Evolutionary conservation across 2,113 vertebrate species (phyloP).

Genomic region (Nothocercus nigrocapillus): DNA sequence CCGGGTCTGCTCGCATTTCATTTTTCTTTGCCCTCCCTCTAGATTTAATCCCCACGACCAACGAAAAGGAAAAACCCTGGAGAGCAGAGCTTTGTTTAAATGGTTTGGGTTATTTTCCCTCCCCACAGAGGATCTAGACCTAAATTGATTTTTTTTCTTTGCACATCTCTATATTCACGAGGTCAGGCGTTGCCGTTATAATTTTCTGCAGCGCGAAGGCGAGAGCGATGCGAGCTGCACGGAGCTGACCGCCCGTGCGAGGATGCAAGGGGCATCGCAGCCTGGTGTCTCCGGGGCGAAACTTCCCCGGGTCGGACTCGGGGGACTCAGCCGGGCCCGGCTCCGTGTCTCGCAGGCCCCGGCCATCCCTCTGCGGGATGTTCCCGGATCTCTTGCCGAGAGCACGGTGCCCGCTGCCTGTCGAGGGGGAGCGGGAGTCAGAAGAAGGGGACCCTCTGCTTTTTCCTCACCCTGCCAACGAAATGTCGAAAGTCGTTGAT

Average conservation of each 20-base stretch:
- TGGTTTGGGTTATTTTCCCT: conserved; percentile 39
- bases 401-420: neutral
- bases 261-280: neutral
- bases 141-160: conserved; percentile 50
- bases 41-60: neutral
- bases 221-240: neutral
- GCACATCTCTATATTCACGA: conserved; percentile 47
- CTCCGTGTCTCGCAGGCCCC: neutral
- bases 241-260: neutral
- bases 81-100: conserved; percentile 50
- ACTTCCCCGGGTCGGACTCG: neutral
- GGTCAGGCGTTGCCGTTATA: neutral
- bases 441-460: neutral
- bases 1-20: neutral
- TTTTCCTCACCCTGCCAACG: neutral
- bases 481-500: neutral
- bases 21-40: conserved; percentile 34
- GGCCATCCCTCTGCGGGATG: neutral
- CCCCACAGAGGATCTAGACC: conserved; percentile 17
- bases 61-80: conserved; percentile 39
- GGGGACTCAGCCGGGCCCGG: neutral
- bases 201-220: neutral
- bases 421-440: neutral
- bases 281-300: too few species aligned
- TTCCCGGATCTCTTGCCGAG: too few species aligned